phyloP scores from a whole-genome alignment of 2,888 invertebrate species.

The Drosophila atripex region DNA sequence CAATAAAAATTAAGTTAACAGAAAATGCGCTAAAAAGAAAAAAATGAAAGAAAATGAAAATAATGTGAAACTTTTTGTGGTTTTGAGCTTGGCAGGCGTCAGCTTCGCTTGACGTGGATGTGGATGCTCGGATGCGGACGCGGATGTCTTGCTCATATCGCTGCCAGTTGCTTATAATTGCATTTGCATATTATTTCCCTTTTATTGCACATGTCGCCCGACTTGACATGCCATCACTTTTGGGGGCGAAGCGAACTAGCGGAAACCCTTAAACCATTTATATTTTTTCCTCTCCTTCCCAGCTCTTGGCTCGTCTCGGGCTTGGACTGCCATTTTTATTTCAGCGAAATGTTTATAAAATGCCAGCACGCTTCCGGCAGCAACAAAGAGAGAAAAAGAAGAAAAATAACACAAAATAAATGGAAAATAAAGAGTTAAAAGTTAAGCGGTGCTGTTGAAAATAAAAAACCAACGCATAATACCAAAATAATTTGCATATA shows the following conservation, averaged over 20 bases:
- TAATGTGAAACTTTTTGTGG: conserved; percentile 49
- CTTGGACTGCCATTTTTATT: conserved; percentile 49
- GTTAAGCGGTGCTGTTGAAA: conserved; percentile 46
- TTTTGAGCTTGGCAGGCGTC: conserved; percentile 46
- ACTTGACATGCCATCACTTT: conserved; percentile 67
- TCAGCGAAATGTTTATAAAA: conserved; percentile 67
- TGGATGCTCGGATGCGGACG: conserved; percentile 1
- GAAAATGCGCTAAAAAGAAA: conserved; percentile 37
- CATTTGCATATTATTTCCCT: conserved; percentile 79
- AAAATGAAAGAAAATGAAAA: conserved; percentile 1
- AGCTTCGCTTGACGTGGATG: conserved; percentile 9
- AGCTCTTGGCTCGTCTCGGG: conserved; percentile 13
- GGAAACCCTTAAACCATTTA: conserved; percentile 49
- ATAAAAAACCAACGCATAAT: conserved; percentile 47
- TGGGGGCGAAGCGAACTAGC: conserved; percentile 4
- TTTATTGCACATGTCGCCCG: conserved; percentile 74
- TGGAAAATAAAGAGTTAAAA: conserved; percentile 46
- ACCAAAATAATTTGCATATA: conserved; percentile 73
- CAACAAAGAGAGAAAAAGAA: neutral
- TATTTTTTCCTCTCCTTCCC: conserved; percentile 20
- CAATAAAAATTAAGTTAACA: conserved; percentile 51
- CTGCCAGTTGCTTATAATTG: conserved; percentile 71
- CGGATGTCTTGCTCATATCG: conserved; percentile 57
- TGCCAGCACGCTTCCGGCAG: conserved; percentile 65
- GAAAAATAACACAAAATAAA: neutral